Evolutionary conservation across 2,113 vertebrate genomes (phyloP), one percentile per base, ranked within the genome.

Genomic region (Piprites chloris): DNA sequence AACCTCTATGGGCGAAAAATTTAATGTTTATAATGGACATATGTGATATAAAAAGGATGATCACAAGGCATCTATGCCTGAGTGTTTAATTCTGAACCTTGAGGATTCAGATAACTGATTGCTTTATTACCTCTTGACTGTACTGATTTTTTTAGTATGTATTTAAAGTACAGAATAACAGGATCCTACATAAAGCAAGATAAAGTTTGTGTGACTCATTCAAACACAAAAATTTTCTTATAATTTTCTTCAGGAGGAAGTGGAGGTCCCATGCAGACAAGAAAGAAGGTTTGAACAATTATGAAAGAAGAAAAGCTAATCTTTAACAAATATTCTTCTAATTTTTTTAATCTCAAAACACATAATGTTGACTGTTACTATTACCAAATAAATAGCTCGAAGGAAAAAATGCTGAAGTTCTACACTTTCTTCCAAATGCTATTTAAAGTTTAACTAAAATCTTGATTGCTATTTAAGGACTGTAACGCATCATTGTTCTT

Each of bases 371-470:
- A 41, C 17, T 84, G 24, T 75, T 67, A 58, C 14, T 62, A 12
- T 81, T 85, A 56, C 39, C 35, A 79, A 85, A 79, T 75, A 87
- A 95, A 33, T 81, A 88, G 76, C 27, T 84, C 41, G 28, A 81
- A 91, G 52, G 39, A 55, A 85, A 56, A 91, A 91, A 41, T 49
- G 22, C n/a, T 47, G 7, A 69, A 52, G 14, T 81, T 79, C 32
- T 30, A 47, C 15, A 12, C 67, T 79, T 92, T 78, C 35, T 87
- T 87, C 28, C 5, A 12, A 74, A 49, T 58, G 27, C 12, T 84
- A 56, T 86, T 90, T 96, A 92, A 95, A 93, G 56, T 84, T 96
- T 94, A 92, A 93, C 92, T 83, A 24, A 88, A 73, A 42, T 67
- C 72, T 86, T 72, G 61, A 90, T 93, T 92, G 47, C 68, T 50